Evolutionary conservation across 2,888 invertebrate species (phyloP).

Genomic region (Himalopsyche japonica): DNA sequence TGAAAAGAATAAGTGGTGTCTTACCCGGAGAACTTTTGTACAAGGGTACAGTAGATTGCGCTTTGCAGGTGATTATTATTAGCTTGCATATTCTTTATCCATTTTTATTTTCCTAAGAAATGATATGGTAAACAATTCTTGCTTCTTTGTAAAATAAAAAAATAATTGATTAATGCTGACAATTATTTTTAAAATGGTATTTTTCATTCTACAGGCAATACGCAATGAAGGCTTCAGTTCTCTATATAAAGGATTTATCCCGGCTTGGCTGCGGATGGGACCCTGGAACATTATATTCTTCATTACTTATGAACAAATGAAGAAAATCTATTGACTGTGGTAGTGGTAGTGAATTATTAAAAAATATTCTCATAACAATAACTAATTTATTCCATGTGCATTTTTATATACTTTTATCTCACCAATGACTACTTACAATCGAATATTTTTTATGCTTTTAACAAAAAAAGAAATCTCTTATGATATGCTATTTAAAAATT

Average conservation of each 20-base stretch:
- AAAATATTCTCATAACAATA: neutral
- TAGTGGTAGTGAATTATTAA: neutral
- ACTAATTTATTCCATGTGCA: constrained; percentile 1
- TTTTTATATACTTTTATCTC: neutral
- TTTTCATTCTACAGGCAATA: constrained; percentile 68
- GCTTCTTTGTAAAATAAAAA: neutral
- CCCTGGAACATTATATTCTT: constrained; percentile 98
- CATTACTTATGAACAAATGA: constrained; percentile 89
- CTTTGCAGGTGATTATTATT: constrained; percentile 64
- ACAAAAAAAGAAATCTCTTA: neutral
- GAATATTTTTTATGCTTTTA: neutral
- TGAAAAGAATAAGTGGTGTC: constrained; percentile 52
- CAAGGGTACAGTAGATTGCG: constrained; percentile 81
- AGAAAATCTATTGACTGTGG: constrained; percentile 64
- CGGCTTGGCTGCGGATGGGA: constrained; percentile 94
- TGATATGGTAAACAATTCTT: neutral
- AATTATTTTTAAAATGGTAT: neutral
- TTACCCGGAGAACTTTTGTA: constrained; percentile 64
- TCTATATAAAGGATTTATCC: constrained; percentile 92
- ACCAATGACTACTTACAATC: neutral
- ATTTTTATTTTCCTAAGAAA: too few species aligned
- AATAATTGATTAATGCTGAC: neutral
- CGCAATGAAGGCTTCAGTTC: constrained; percentile 84
- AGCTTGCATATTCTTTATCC: too few species aligned
- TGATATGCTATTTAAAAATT: too few species aligned